phyloP scores from a whole-genome alignment of 2,888 invertebrate genomes.

The Diplazon laetatorius region DNA sequence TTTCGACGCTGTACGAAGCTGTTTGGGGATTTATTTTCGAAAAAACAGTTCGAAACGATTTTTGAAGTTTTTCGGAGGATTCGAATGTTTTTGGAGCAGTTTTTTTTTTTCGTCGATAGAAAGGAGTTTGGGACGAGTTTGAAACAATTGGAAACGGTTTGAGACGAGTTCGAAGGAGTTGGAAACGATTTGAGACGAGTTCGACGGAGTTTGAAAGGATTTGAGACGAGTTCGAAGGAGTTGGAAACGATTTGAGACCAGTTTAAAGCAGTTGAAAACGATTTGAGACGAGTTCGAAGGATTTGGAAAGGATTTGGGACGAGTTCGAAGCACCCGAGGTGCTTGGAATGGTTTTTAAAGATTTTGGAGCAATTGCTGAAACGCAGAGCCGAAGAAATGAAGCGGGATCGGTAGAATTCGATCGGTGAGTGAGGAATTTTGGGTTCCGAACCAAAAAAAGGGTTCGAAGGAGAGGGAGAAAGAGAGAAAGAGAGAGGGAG shows the following conservation, averaged over 20 bases:
- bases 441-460: too few species aligned
- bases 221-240: too few species aligned
- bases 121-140: neutral
- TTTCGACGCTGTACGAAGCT: too few species aligned
- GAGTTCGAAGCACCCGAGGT: neutral
- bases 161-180: neutral
- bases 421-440: too few species aligned
- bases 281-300: neutral
- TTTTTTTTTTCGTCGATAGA: too few species aligned
- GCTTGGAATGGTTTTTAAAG: constrained; percentile 4
- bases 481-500: constrained; percentile 16
- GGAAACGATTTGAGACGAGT: neutral
- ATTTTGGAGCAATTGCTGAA: constrained; percentile 2
- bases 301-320: neutral
- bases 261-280: neutral
- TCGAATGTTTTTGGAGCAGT: neutral
- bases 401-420: constrained; percentile 52
- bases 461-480: neutral
- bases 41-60: too few species aligned
- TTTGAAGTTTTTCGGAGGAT: neutral
- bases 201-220: neutral
- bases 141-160: neutral
- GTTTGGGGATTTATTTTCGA: too few species aligned
- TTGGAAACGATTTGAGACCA: neutral
- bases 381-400: constrained; percentile 16